These are phyloP conservation scores for Tribolium castaneum DNA, from an alignment of 1,140 invertebrate species.

Conservation along the genomic window DNA sequence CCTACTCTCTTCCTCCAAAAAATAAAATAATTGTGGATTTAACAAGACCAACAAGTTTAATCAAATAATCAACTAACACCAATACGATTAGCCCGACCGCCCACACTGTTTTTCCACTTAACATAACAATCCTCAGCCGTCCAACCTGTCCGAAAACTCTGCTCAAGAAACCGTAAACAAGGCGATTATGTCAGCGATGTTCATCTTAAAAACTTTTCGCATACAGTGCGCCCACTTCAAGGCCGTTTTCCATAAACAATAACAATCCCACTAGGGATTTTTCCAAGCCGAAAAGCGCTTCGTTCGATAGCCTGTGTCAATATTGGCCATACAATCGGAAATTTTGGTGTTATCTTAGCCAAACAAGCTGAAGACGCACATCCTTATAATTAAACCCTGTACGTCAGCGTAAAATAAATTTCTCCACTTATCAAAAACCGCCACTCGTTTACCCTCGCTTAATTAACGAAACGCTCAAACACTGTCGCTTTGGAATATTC, in stretches of 20 bases:
- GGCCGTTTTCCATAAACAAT: slow-evolving; percentile 4
- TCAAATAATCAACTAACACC: slow-evolving; percentile 13
- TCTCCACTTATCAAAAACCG: neutral
- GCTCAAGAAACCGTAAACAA: slow-evolving; percentile 2
- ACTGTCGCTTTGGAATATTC: neutral
- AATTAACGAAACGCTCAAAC: neutral
- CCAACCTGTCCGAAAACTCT: neutral
- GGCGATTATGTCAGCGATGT: neutral
- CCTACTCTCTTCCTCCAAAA: neutral
- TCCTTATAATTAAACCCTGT: slow-evolving; percentile 6
- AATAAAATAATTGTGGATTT: neutral
- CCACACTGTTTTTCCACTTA: neutral
- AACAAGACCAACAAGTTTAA: neutral
- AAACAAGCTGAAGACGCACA: neutral
- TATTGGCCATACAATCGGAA: neutral
- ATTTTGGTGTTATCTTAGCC: slow-evolving; percentile 18
- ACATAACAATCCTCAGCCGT: neutral
- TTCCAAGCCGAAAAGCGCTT: neutral
- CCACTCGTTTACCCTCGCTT: neutral
- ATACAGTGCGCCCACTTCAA: neutral
- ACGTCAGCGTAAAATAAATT: slow-evolving; percentile 1
- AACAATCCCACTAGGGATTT: neutral
- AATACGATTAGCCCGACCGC: slow-evolving; percentile 3
- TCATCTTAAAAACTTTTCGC: slow-evolving; percentile 24
- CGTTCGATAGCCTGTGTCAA: slow-evolving; percentile 19